Base-by-base conservation (phyloP, 2,888 invertebrate genomes). In the Anthophora plumipes region DNA sequence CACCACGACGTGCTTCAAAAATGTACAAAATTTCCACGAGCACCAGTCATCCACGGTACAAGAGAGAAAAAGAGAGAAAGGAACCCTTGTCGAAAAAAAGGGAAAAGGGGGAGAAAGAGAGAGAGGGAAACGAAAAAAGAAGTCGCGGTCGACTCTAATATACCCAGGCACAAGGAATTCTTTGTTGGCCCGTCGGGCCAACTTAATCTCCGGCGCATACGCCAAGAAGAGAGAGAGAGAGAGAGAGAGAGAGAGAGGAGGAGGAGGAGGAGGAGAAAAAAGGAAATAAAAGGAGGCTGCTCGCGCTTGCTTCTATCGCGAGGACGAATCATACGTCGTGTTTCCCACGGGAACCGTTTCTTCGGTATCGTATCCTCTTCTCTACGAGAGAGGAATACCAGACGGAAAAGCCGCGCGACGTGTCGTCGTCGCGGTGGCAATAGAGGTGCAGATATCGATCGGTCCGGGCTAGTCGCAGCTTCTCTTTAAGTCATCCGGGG, bases 401-500 rank as follows among this genome's bases (percentile, higher is more conserved):
- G 66, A 52, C 41, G 70, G 77, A 64, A 75, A 80, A 66, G 31
- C 59, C 31, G 55, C 31, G 71, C 63, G 78, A 71, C 60, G 66
- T 73, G 71, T 77, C 80, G 71, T 77, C 80, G 78, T 70, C 82
- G 82, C 70, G 77, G 77, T 71, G 73, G 80, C 73, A 74, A 70
- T 78, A 79, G 48, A 71, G 82, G 85, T 84, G 88, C 84, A 80
- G 85, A 87, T 92, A 92, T 92, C 92, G 92, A 92, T 92, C 92
- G 90, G 84, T 82, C 86, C 86, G 68, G 82, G 88, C 68, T 89
- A 91, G 89, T 92, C 90, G 91, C 92, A 92, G 92, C 91, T 92
- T 92, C 92, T 91, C 92, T 92, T 92, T 91, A 92, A 92, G 92
- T 92, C 90, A 91, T 91, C 91, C 90, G 88, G 89, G 89, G 87